Percentiles rank a stretch among this genome's conserved stretches.
Evolutionary conservation across 2,888 invertebrate genomes (phyloP).

Genomic region (Melanophora roralis): DNA sequence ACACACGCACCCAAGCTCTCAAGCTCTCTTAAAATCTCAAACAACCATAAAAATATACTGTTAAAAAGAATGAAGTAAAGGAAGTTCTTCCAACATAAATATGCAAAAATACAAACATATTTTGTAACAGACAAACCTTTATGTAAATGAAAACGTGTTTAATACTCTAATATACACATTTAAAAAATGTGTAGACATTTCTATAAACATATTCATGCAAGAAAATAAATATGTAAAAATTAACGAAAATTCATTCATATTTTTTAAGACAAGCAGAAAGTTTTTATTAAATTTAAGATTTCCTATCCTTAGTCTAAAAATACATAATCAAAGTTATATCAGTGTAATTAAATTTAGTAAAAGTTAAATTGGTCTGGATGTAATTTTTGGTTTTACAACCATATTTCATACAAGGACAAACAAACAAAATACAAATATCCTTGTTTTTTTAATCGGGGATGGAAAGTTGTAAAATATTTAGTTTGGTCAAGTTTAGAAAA

Average conservation of each 20-base stretch:
- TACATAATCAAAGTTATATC: background rate
- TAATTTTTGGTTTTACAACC: background rate
- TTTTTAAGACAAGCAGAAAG: background rate
- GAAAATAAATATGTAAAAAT: no score
- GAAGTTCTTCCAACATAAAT: no score
- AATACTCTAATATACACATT: background rate
- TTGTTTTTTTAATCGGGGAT: no score
- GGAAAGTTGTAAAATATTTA: no score
- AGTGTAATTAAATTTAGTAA: background rate
- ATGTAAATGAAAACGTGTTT: background rate
- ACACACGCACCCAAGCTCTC: no score
- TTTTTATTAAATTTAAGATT: background rate
- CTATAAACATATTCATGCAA: conserved; percentile 3
- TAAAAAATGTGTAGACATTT: background rate
- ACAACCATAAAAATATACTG: no score
- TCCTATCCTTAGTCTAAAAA: no score
- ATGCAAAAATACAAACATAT: background rate
- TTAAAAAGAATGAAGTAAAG: background rate
- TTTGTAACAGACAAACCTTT: background rate
- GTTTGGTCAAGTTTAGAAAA: no score
- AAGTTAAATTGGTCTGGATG: background rate
- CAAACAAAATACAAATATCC: background rate
- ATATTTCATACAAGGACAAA: background rate
- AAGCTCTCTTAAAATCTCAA: background rate
- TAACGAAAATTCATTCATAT: background rate